Evolutionary conservation across 2,888 invertebrate species (phyloP).

Genomic region (Lordiphosa andalusiaca): DNA sequence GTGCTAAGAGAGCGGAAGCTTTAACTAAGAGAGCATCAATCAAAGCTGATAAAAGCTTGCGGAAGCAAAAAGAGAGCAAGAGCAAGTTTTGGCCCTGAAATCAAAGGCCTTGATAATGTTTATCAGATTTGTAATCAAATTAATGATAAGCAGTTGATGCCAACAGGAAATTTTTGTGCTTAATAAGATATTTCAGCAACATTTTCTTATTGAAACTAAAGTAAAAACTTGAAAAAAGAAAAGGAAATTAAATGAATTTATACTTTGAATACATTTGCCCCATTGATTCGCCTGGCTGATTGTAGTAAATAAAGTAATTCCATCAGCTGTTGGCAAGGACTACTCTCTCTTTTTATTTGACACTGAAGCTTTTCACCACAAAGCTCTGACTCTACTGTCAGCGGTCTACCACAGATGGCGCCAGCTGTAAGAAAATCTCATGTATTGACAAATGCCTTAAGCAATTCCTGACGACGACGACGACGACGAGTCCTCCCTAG

Average conservation of each 20-base stretch:
- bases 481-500: constrained; percentile 25
- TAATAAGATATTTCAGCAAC: too few relatives aligned
- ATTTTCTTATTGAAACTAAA: too few relatives aligned
- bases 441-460: constrained; percentile 64
- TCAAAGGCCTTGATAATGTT: constrained; percentile 5
- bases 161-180: too few relatives aligned
- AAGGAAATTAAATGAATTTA: too few relatives aligned
- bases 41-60: constrained; percentile 7
- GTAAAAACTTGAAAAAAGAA: too few relatives aligned
- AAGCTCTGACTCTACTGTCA: constrained; percentile 22
- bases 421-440: constrained; percentile 17
- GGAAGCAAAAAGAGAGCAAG: not conserved
- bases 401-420: constrained; percentile 50
- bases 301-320: constrained; percentile 1
- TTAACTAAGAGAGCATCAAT: constrained; percentile 17
- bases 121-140: not conserved
- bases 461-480: constrained; percentile 51
- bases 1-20: constrained; percentile 38
- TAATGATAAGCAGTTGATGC: not conserved
- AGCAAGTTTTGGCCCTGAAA: constrained; percentile 1
- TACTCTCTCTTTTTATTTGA: constrained; percentile 28
- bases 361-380: constrained; percentile 56
- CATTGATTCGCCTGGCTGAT: constrained; percentile 21
- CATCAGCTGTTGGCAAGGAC: constrained; percentile 36
- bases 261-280: too few relatives aligned